phyloP scores from a whole-genome alignment of 2,888 invertebrate genomes.

The Apoda limacodes region DNA sequence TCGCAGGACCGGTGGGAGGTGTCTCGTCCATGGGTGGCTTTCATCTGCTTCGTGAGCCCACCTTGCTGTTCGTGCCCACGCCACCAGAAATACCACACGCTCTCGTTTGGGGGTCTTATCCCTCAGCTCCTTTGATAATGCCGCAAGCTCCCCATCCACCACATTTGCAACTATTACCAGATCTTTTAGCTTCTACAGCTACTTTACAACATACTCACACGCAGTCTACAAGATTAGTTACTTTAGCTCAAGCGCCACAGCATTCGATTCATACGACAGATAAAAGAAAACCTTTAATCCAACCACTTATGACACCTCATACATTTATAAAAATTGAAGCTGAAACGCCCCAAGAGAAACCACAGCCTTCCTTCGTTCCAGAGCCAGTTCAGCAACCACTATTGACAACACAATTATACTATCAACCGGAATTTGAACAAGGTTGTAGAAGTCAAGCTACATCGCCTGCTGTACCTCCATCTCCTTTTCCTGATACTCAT shows the following conservation, averaged over 20 bases:
- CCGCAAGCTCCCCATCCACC: conserved; percentile 68
- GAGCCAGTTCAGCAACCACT: conserved; percentile 65
- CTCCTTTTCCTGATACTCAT: conserved; percentile 62
- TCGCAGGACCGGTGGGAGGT: conserved; percentile 74
- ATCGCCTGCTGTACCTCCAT: conserved; percentile 72
- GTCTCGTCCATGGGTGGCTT: conserved; percentile 81
- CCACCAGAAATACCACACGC: conserved; percentile 78
- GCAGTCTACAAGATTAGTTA: conserved; percentile 75
- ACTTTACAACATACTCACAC: conserved; percentile 76
- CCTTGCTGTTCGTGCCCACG: conserved; percentile 82
- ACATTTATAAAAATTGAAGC: conserved; percentile 80
- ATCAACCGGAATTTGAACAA: conserved; percentile 63
- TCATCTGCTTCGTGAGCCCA: conserved; percentile 89
- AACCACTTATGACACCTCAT: conserved; percentile 57
- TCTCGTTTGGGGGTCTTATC: conserved; percentile 76
- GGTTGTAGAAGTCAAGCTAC: conserved; percentile 68
- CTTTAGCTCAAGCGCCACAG: conserved; percentile 66
- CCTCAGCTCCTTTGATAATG: conserved; percentile 48
- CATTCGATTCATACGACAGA: conserved; percentile 39
- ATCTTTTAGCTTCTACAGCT: conserved; percentile 73
- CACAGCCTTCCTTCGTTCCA: conserved; percentile 46
- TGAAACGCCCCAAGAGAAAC: conserved; percentile 64
- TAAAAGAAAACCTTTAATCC: conserved; percentile 61
- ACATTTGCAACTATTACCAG: conserved; percentile 75
- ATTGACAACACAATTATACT: conserved; percentile 68